phyloP scores from a whole-genome alignment of 2,888 invertebrate species.

The Phytoseiulus persimilis region DNA sequence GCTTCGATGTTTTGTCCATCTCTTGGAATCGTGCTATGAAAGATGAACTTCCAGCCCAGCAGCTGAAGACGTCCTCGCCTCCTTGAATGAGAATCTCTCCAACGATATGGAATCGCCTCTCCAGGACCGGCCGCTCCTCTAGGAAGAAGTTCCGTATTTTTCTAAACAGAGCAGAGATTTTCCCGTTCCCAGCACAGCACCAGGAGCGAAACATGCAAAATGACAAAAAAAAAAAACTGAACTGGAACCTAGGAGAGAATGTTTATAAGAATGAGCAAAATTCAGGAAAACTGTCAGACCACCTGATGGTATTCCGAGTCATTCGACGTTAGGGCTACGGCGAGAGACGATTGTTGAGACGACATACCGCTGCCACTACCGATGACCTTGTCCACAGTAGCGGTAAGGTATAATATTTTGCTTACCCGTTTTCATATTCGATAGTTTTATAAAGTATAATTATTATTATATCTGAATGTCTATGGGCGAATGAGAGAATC shows the following conservation, averaged over 20 bases:
- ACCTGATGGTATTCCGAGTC: background rate
- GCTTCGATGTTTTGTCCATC: background rate
- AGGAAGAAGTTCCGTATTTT: background rate
- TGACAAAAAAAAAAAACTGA: background rate
- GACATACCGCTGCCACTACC: background rate
- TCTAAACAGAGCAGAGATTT: background rate
- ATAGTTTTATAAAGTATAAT: slow-evolving; percentile 15
- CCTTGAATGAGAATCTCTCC: background rate
- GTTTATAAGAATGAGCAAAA: background rate
- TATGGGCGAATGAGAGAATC: background rate
- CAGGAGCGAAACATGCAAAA: background rate
- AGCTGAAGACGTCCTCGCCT: background rate
- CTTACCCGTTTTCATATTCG: slow-evolving; percentile 27
- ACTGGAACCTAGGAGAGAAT: background rate
- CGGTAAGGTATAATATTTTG: slow-evolving; percentile 10
- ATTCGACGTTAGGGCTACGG: background rate
- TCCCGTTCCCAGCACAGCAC: background rate
- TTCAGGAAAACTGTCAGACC: background rate
- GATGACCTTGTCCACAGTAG: background rate
- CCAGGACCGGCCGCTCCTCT: background rate
- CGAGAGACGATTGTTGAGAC: background rate
- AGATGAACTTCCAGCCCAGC: background rate
- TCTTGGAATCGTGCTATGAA: background rate
- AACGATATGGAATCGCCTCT: background rate
- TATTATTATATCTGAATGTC: slow-evolving; percentile 28